phyloP scores from a whole-genome alignment of 2,797 vertebrate genomes.

The Pipistrellus pipistrellus region DNA sequence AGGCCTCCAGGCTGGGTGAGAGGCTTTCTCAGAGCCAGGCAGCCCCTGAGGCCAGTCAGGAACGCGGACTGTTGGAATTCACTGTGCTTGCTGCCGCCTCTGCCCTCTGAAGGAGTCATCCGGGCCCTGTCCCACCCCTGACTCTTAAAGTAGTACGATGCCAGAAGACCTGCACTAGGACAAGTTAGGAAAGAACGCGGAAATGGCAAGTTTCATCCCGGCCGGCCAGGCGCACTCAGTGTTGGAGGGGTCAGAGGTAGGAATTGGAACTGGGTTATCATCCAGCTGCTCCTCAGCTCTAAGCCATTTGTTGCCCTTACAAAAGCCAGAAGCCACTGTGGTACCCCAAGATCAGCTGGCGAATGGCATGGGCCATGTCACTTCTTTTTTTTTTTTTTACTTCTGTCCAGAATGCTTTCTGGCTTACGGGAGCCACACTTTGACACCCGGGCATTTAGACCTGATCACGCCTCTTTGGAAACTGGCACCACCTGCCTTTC shows the following conservation, averaged over 20 bases:
- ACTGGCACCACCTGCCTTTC: not conserved
- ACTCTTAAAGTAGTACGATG: not conserved
- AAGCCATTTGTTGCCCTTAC: not conserved
- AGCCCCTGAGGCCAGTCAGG: not conserved
- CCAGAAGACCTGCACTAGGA: not conserved
- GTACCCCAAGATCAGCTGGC: not conserved
- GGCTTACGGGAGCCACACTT: not conserved
- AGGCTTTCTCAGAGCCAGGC: not conserved
- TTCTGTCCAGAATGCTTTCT: not conserved
- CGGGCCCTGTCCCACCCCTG: fast-evolving
- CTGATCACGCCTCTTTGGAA: slow-evolving; percentile 3
- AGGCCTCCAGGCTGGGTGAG: not conserved
- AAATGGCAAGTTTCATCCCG: not conserved
- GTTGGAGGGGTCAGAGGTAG: not conserved
- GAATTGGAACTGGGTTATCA: not conserved
- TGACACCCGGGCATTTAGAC: not conserved
- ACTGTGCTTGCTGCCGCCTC: not conserved
- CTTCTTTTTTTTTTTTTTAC: not conserved
- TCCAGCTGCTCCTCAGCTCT: slow-evolving; percentile 19
- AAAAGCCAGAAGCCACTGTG: not conserved
- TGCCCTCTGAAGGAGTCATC: not conserved
- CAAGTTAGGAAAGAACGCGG: not conserved
- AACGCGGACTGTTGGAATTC: not conserved
- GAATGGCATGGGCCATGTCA: not conserved
- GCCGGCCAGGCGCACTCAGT: not conserved